Evolutionary conservation across 2,888 invertebrate species (phyloP), one percentile per base, ranked within the genome.

Genomic region (Lymantria dispar): DNA sequence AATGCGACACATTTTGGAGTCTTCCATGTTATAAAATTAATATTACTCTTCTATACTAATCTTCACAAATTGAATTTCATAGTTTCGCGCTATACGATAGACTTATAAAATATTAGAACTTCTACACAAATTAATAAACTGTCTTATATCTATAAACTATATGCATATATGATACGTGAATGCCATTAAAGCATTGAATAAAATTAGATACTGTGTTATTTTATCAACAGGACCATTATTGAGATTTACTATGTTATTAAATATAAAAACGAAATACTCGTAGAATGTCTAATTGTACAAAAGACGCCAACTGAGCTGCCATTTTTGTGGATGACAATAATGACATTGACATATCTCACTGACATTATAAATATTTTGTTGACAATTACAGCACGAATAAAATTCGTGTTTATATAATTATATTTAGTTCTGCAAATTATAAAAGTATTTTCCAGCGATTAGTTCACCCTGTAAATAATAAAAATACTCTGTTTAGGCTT

Each of bases 61-160:
- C 63, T 53, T 42, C 37, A 41, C 47, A 59, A 64, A 67, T 66
- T 57, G 49, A 61, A 62, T 62, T 79, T 80, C 71, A 72, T 78
- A 78, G 50, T 64, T 81, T 84, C 76, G 80, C 80, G 80, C 75
- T 36, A 60, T 48, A 62, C 48, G 67, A 79, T 83, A 80, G 83
- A 86, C 73, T 70, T 85, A 86, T 70, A 83, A 86, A 85, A 78
- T 80, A 74, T 74, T 86, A 86, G 85, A 86, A 76, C 76, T 84
- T 70, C 83, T 80, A 54, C 50, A 60, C 45, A 40, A 40, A 40
- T 38, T 8, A 40, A 13, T 40, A 12, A 3, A n/a, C 1, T 5
- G 36, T 11, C 38, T 38, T 38, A 3, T 40, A 40, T 0, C 33
- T 7, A 33, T 33, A 33, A 33, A 33, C 11, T 38, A n/a, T 10